Evolutionary conservation across 1,140 invertebrate species (phyloP).

Genomic region (Formica exsecta): DNA sequence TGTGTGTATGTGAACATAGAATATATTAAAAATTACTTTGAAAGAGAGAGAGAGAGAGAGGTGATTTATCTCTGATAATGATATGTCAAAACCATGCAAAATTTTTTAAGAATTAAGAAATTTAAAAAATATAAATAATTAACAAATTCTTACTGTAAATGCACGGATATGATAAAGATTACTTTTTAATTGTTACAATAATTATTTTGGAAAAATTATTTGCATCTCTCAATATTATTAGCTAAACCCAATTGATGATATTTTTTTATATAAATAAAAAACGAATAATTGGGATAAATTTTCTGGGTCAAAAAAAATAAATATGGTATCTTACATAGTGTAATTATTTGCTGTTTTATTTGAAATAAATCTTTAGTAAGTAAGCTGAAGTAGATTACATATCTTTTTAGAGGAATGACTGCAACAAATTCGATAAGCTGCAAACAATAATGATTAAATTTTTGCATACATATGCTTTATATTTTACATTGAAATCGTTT

Average conservation of each 20-base stretch:
- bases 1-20: background rate
- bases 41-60: no score
- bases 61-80: background rate
- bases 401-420: background rate
- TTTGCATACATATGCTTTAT: background rate
- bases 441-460: background rate
- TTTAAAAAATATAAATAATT: background rate
- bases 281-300: background rate
- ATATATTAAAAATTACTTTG: background rate
- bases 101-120: background rate
- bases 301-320: background rate
- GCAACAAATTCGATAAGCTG: background rate
- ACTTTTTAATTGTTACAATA: background rate
- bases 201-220: conserved; percentile 1
- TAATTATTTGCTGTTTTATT: background rate
- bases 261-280: no score
- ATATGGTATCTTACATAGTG: background rate
- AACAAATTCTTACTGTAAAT: background rate
- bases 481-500: background rate
- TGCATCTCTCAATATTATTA: background rate
- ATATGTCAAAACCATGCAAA: background rate
- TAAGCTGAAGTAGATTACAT: background rate
- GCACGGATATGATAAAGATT: background rate
- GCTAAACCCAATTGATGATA: no score
- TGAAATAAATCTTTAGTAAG: background rate